A percentile compares a stretch with the other conserved stretches of the same genome.
These are phyloP conservation scores for Orthosia gothica DNA, from an alignment of 2,888 invertebrate genomes.

Conservation along the genomic window DNA sequence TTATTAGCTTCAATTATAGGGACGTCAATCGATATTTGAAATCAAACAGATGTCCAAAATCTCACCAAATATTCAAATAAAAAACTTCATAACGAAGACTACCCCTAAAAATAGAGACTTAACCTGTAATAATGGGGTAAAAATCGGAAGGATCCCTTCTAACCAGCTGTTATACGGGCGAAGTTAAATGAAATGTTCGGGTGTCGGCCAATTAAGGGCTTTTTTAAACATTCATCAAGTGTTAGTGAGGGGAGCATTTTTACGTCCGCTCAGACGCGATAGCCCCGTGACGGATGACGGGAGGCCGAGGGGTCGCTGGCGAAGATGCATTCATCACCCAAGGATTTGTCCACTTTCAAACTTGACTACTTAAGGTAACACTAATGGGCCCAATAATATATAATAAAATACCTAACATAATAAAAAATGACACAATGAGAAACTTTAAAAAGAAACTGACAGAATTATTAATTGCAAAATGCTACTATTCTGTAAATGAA, in stretches of 20 bases:
- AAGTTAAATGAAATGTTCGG: slow-evolving; percentile 85
- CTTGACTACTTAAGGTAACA: slow-evolving; percentile 52
- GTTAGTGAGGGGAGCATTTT: slow-evolving; percentile 87
- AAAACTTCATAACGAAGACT: slow-evolving; percentile 42
- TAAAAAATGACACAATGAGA: too few species aligned
- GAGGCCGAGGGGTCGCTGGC: slow-evolving; percentile 76
- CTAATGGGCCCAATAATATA: too few species aligned
- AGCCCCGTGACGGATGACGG: slow-evolving; percentile 84
- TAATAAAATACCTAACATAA: too few species aligned
- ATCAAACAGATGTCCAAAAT: slow-evolving; percentile 35
- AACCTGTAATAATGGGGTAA: slow-evolving; percentile 71
- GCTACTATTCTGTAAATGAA: too few species aligned
- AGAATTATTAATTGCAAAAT: too few species aligned
- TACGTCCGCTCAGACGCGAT: slow-evolving; percentile 82
- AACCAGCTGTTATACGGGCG: slow-evolving; percentile 82
- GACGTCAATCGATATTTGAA: slow-evolving; percentile 18
- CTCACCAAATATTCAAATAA: slow-evolving; percentile 35
- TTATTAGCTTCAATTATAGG: slow-evolving; percentile 11
- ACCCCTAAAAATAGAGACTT: slow-evolving; percentile 51
- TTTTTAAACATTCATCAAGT: slow-evolving; percentile 91
- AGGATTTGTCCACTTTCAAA: slow-evolving; percentile 68
- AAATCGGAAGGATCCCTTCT: slow-evolving; percentile 63
- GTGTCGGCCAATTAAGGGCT: slow-evolving; percentile 86
- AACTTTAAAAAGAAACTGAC: too few species aligned
- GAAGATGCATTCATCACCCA: slow-evolving; percentile 83